Conservation (phyloP, 2,797 vertebrate species). For the Crocodylus rhombifer region DNA sequence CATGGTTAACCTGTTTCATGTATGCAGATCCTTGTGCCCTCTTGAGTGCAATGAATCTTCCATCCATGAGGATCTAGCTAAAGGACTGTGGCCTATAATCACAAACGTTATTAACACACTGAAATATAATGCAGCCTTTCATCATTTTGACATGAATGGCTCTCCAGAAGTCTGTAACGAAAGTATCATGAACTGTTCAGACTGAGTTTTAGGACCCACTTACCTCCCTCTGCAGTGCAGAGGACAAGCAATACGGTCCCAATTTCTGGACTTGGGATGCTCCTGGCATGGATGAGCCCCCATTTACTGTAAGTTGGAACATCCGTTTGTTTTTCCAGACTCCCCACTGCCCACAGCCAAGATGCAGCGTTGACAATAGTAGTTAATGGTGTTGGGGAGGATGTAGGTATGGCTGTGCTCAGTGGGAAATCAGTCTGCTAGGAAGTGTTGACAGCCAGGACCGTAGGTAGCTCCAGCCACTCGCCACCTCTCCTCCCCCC, state of each 20-base stretch:
- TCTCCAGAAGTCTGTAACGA: neutral
- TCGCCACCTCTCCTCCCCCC: too few species aligned
- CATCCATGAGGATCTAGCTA: accelerated
- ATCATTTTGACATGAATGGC: neutral
- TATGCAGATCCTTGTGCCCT: neutral
- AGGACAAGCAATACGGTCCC: neutral
- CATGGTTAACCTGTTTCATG: neutral
- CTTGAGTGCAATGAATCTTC: neutral
- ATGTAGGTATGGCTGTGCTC: accelerated
- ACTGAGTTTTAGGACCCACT: neutral
- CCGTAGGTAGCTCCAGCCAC: neutral
- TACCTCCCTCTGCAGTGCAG: neutral
- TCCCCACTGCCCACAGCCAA: neutral
- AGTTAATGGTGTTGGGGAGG: accelerated
- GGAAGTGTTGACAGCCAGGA: neutral
- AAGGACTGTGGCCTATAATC: neutral
- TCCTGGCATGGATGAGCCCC: neutral
- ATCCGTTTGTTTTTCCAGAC: neutral
- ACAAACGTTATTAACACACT: neutral
- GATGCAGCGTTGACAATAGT: neutral
- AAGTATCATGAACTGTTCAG: neutral
- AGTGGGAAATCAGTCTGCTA: neutral
- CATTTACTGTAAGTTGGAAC: neutral
- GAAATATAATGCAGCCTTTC: neutral
- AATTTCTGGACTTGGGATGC: neutral